phyloP scores from a whole-genome alignment of 1,140 invertebrate genomes.

The Brachystomella parvula region DNA sequence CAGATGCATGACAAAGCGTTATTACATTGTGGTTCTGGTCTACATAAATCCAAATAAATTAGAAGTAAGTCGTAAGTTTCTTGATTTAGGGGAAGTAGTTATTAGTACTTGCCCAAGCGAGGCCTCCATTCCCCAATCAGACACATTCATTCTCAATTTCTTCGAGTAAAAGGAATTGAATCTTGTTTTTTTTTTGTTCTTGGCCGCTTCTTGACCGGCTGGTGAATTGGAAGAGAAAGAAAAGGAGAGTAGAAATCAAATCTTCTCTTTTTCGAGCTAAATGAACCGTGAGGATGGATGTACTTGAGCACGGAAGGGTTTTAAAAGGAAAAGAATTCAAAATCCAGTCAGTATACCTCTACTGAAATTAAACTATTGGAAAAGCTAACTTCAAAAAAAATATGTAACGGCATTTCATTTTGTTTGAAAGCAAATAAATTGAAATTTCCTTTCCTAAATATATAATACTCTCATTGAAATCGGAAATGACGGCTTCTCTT shows the following conservation, averaged over 20 bases:
- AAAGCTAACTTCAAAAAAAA: too few species aligned
- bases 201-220: too few species aligned
- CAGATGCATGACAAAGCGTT: too few species aligned
- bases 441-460: neutral
- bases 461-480: neutral
- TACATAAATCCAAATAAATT: too few species aligned
- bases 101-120: neutral
- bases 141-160: slow-evolving; percentile 1
- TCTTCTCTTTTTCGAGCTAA: slow-evolving; percentile 20
- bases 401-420: too few species aligned
- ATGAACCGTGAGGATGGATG: slow-evolving; percentile 22
- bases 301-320: slow-evolving; percentile 7
- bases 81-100: neutral
- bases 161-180: neutral
- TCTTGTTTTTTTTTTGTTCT: too few species aligned
- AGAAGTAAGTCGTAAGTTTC: too few species aligned
- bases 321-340: neutral
- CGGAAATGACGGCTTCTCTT: neutral
- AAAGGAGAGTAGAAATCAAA: neutral
- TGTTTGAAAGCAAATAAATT: neutral
- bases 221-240: neutral
- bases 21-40: too few species aligned
- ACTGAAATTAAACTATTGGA: too few species aligned
- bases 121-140: neutral
- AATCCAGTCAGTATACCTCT: too few species aligned